Percentiles rank a stretch among this genome's conserved stretches.
These are phyloP conservation scores for Onthophagus taurus DNA, from an alignment of 1,140 invertebrate species.

Conservation along the genomic window DNA sequence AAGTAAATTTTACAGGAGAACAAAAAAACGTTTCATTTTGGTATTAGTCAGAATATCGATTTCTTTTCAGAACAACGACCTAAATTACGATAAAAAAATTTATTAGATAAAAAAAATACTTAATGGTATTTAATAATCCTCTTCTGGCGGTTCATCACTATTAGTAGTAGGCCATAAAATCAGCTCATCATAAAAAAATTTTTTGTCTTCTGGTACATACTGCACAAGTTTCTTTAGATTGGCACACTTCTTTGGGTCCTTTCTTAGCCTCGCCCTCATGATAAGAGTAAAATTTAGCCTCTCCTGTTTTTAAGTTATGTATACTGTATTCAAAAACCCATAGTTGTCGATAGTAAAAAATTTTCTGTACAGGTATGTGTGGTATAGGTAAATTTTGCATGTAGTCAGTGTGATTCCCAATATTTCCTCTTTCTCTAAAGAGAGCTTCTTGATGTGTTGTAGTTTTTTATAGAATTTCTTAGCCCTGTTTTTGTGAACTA, in stretches of 20 bases:
- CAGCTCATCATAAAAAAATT: no score
- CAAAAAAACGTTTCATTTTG: no score
- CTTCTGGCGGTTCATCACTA: no score
- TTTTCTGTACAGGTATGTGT: not conserved
- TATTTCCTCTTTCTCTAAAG: conserved; percentile 15
- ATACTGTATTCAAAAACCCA: conserved; percentile 24
- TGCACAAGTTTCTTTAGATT: no score
- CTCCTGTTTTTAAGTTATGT: conserved; percentile 24
- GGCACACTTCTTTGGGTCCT: conserved; percentile 3
- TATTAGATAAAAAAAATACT: no score
- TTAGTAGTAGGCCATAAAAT: no score
- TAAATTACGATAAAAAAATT: no score
- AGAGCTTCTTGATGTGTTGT: conserved; percentile 18
- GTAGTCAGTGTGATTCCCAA: conserved; percentile 29
- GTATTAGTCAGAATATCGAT: no score
- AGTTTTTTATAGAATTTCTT: conserved; percentile 27
- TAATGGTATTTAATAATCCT: no score
- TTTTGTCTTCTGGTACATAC: no score
- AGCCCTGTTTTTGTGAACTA: conserved; percentile 21
- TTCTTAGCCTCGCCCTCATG: conserved; percentile 11
- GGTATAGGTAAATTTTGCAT: conserved; percentile 25
- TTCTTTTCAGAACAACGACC: no score
- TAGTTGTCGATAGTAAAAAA: conserved; percentile 22
- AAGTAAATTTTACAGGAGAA: no score
- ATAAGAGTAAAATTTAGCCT: conserved; percentile 23